Percentiles rank a stretch among this genome's conserved stretches.
phyloP scores from a whole-genome alignment of 2,888 invertebrate genomes.

The Megamerina dolium region DNA sequence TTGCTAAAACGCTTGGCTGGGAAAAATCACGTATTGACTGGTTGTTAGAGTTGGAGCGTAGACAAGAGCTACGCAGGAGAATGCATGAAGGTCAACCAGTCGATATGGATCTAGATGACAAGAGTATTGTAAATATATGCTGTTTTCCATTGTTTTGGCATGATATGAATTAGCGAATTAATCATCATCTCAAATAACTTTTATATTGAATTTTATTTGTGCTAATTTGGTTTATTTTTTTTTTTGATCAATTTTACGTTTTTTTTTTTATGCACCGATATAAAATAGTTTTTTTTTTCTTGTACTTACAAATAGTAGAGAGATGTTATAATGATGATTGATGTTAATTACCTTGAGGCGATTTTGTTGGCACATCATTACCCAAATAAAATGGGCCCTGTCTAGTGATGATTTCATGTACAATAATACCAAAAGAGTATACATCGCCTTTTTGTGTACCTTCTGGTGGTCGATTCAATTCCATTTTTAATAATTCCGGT shows the following conservation, averaged over 20 bases:
- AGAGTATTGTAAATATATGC: constrained; percentile 5
- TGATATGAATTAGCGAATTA: too few relatives aligned
- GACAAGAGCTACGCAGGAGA: constrained; percentile 13
- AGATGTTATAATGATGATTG: too few relatives aligned
- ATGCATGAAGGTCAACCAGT: not conserved
- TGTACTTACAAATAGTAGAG: too few relatives aligned
- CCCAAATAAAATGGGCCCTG: constrained; percentile 83
- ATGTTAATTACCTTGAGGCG: constrained; percentile 61
- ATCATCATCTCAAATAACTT: too few relatives aligned
- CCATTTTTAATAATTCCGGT: constrained; percentile 75
- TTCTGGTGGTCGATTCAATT: constrained; percentile 58
- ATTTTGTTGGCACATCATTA: constrained; percentile 56
- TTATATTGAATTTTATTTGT: too few relatives aligned
- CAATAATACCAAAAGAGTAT: constrained; percentile 91
- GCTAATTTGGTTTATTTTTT: too few relatives aligned
- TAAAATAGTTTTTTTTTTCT: too few relatives aligned
- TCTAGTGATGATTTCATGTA: constrained; percentile 85
- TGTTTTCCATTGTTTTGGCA: constrained; percentile 10
- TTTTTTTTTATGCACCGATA: too few relatives aligned
- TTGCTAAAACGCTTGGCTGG: constrained; percentile 22
- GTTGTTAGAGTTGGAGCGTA: constrained; percentile 29
- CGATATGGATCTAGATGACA: not conserved
- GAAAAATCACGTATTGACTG: constrained; percentile 32
- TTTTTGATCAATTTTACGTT: too few relatives aligned
- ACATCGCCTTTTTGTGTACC: constrained; percentile 89